Evolutionary conservation across 2,113 vertebrate genomes (phyloP).

Genomic region (Platanista minor): DNA sequence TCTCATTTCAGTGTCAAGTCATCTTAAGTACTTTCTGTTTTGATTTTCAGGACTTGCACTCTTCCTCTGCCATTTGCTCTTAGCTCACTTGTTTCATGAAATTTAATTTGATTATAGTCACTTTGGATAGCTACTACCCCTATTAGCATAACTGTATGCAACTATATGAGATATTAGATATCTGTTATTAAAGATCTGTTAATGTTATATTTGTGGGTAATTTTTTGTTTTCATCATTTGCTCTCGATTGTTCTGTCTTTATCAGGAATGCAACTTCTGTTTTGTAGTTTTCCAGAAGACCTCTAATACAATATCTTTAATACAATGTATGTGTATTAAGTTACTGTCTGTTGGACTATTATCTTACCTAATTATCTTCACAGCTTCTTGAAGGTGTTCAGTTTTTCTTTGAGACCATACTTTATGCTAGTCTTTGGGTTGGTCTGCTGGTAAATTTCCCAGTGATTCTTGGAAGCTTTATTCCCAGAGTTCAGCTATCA

Average conservation of each 20-base stretch:
- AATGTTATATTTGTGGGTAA: not conserved
- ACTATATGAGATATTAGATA: not conserved
- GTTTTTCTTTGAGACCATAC: not conserved
- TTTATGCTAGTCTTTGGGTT: not conserved
- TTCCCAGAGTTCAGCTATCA: not conserved
- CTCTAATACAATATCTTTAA: not conserved
- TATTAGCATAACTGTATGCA: not conserved
- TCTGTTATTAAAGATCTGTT: not conserved
- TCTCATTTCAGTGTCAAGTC: not conserved
- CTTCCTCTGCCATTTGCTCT: not conserved
- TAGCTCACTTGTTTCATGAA: not conserved
- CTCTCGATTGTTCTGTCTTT: not conserved
- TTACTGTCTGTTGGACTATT: not conserved
- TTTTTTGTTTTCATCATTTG: not conserved
- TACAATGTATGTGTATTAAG: not conserved
- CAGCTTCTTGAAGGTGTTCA: not conserved
- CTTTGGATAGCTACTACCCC: not conserved
- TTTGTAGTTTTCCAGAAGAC: not conserved
- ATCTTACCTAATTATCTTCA: not conserved
- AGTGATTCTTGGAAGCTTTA: conserved; percentile 9
- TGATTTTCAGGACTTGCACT: not conserved
- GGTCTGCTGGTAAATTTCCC: not conserved
- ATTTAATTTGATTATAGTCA: not conserved
- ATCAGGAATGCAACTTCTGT: not conserved
- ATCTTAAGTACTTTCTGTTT: not conserved